A percentile compares a stretch with the other conserved stretches of the same genome.
Conservation (phyloP, 2,888 invertebrate species). For the Eupelmus urozonus region DNA sequence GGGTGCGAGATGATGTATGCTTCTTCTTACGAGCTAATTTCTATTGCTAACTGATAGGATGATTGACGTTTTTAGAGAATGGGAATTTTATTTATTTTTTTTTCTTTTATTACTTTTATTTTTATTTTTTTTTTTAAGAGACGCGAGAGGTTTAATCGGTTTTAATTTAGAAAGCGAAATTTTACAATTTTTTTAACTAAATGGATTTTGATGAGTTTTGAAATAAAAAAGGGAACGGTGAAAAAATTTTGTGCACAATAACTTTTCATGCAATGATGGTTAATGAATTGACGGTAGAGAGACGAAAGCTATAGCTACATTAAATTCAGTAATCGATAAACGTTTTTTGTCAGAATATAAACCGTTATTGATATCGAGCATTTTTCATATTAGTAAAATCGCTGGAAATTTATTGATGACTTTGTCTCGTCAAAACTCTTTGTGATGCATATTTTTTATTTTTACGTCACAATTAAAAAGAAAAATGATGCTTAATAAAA, state of each 20-base stretch:
- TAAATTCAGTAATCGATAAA: conserved; percentile 33
- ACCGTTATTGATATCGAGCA: not conserved
- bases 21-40: too few relatives aligned
- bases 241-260: not conserved
- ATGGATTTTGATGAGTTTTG: not conserved
- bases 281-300: conserved; percentile 10
- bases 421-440: not conserved
- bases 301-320: conserved; percentile 25
- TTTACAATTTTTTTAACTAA: not conserved
- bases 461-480: too few relatives aligned
- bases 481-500: too few relatives aligned
- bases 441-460: not conserved
- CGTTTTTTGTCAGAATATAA: not conserved
- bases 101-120: too few relatives aligned
- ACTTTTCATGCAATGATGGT: conserved; percentile 7
- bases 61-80: too few relatives aligned
- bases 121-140: too few relatives aligned
- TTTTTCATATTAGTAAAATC: conserved; percentile 3
- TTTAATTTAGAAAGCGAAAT: not conserved
- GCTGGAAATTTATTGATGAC: conserved; percentile 22
- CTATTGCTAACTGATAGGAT: too few relatives aligned
- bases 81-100: too few relatives aligned
- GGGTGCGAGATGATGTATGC: too few relatives aligned
- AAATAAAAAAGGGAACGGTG: not conserved
- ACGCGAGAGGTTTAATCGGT: too few relatives aligned